Base-by-base conservation (phyloP, 2,888 invertebrate species). In the Heliconius cydno region DNA sequence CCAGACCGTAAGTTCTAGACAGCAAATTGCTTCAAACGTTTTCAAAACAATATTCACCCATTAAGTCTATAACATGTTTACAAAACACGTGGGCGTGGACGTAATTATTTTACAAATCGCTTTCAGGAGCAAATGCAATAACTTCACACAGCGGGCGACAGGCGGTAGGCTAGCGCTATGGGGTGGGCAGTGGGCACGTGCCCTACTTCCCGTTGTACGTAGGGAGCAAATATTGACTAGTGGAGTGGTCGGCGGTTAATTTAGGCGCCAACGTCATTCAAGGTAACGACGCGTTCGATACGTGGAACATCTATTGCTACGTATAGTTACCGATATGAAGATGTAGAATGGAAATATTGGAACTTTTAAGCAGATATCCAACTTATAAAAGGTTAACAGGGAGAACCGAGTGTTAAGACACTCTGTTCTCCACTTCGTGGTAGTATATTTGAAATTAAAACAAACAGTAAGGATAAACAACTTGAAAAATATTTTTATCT, bases 141-240 rank as follows among this genome's bases (percentile, higher is more conserved):
- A 73, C 34, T 60, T 60, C 25, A 34, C 73, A 57, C 13, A 34
- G 72, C 52, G 41, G 41, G 41, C 3, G 60, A 60, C 34, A 3
- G 34, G 70, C 25, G 73, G 73, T 25, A 1, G 7, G 22, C 57
- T 72, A 30, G n/a, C 15, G 13, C n/a, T 34, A 72, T 41, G 70
- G 52, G 70, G 73, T 34, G 75, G 65, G 60, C 25, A 25, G 41
- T n/a, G 25, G 34, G 74, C 65, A 68, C 67, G 66, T 79, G 80
- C n/a, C 73, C 79, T 63, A 80, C 60, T 80, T 80, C 80, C 76
- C 76, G 76, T 76, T 70, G 76, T 73, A 74, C 76, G 70, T 72
- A 76, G 76, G 63, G 57, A 57, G 60, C 80, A 82, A 82, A 80
- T 82, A 82, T 82, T 82, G 81, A 80, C 80, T 74, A 60, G 75